phyloP scores from a whole-genome alignment of 2,797 vertebrate genomes.

The Rhynchotus rufescens region DNA sequence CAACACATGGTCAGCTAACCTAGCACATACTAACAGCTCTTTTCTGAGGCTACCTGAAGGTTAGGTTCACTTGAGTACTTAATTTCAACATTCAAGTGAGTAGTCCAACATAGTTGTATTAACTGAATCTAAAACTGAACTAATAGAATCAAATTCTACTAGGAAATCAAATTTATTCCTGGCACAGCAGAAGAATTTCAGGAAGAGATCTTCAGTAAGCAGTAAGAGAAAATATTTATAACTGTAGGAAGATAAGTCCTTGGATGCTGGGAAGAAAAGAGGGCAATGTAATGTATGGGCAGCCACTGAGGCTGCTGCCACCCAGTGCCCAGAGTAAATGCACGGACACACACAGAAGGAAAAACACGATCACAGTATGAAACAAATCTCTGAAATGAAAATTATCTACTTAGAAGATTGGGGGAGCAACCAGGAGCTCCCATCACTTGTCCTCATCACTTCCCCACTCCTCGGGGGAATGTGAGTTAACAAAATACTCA shows the following conservation, averaged over 20 bases:
- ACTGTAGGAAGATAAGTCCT: not conserved
- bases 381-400: not conserved
- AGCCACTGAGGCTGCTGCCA: not conserved
- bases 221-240: not conserved
- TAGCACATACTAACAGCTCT: not conserved
- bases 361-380: not conserved
- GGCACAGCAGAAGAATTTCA: not conserved
- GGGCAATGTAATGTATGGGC: not conserved
- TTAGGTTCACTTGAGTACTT: not conserved
- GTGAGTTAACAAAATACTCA: not conserved
- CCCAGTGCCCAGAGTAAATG: not conserved
- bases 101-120: not conserved
- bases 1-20: not conserved
- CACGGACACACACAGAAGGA: not conserved
- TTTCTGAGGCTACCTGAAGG: not conserved
- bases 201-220: not conserved
- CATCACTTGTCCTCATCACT: accelerated
- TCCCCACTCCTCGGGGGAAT: not conserved
- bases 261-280: not conserved
- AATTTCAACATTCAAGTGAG: not conserved
- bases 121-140: conserved; percentile 6
- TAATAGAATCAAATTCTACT: not conserved
- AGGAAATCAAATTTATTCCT: not conserved
- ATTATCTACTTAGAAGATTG: not conserved
- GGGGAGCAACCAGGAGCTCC: not conserved